Conservation (phyloP, 2,888 invertebrate species). For the Neoitamus cyanurus region DNA sequence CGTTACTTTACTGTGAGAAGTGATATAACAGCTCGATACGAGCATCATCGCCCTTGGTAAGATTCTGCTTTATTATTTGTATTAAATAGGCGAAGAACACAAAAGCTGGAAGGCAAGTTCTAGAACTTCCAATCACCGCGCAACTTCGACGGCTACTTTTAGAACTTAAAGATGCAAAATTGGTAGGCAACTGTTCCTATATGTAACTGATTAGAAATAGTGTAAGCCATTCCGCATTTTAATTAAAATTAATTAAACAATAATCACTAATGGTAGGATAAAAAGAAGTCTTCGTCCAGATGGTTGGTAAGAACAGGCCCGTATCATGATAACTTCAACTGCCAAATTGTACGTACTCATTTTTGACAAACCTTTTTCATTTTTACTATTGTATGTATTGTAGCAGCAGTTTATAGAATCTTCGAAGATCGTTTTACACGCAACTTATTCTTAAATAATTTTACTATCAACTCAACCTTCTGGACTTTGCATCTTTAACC, state of each 20-base stretch:
- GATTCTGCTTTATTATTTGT: conserved; percentile 20
- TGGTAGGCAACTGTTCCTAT: conserved; percentile 28
- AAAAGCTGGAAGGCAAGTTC: not conserved
- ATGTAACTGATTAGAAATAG: not conserved
- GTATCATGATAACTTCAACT: not conserved
- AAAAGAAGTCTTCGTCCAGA: not conserved
- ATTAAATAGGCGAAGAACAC: not conserved
- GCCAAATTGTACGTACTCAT: conserved; percentile 13
- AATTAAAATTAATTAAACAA: not conserved
- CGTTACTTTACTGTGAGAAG: not conserved
- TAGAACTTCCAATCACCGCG: not conserved
- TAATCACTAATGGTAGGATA: not conserved
- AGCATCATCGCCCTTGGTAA: conserved; percentile 23
- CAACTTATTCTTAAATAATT: not conserved
- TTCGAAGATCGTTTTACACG: not conserved
- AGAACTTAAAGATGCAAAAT: conserved; percentile 7
- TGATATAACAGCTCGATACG: conserved; percentile 23
- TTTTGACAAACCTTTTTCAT: not conserved
- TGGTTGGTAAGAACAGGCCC: not conserved
- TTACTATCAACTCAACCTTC: not conserved
- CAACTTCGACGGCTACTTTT: conserved; percentile 13
- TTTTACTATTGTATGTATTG: not conserved
- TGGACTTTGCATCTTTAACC: not conserved
- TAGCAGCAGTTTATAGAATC: not conserved
- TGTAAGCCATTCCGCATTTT: conserved; percentile 33